These are phyloP conservation scores for Aphelenchoides fujianensis DNA, from an alignment of 1,140 invertebrate genomes.

Conservation along the genomic window DNA sequence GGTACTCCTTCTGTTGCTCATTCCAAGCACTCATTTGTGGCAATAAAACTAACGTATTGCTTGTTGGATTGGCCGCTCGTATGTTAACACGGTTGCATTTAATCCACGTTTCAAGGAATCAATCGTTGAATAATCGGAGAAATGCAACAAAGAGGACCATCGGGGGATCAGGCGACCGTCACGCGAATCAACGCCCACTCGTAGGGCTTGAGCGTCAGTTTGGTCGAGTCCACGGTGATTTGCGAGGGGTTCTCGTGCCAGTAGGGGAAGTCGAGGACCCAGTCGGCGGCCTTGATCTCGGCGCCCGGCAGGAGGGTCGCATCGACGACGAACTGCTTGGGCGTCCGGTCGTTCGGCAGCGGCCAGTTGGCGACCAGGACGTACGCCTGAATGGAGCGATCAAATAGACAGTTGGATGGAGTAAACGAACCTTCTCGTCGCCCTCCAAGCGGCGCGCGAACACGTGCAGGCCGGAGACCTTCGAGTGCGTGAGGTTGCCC, in stretches of 20 bases:
- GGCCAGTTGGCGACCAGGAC: conserved; percentile 14
- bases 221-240: neutral
- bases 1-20: too few species aligned
- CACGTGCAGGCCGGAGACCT: conserved; percentile 16
- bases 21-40: too few species aligned
- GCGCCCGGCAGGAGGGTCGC: neutral
- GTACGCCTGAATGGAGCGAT: conserved; percentile 12
- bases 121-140: too few species aligned
- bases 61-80: too few species aligned
- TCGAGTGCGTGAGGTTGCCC: neutral
- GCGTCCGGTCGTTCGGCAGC: neutral
- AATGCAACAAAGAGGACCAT: too few species aligned
- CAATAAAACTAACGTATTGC: too few species aligned
- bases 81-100: too few species aligned
- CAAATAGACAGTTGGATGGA: neutral
- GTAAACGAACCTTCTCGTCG: conserved; percentile 22
- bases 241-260: neutral
- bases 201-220: conserved; percentile 10
- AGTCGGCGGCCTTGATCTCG: neutral
- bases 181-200: conserved; percentile 11
- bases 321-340: conserved; percentile 8
- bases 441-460: conserved; percentile 17
- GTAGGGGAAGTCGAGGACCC: neutral
- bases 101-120: too few species aligned
- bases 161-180: neutral